Conservation (phyloP, 1,140 invertebrate genomes). For the Calephelis virginiensis region DNA sequence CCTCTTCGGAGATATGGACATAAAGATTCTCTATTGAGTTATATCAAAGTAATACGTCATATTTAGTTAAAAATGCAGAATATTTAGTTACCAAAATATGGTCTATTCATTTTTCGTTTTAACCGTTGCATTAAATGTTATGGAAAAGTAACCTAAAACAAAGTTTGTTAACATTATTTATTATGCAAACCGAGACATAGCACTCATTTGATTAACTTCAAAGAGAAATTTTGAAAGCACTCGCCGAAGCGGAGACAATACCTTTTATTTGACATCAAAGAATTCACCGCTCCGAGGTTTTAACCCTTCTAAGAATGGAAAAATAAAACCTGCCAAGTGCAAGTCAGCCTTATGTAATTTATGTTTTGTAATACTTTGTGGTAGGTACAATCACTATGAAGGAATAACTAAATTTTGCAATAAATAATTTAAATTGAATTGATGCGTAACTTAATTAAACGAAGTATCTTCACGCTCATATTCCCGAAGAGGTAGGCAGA, state of each 20-base stretch:
- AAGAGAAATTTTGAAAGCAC: conserved; percentile 70
- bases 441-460: too few species aligned
- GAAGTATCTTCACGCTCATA: too few species aligned
- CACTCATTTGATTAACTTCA: conserved; percentile 74
- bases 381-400: conserved; percentile 12
- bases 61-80: conserved; percentile 57
- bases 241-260: conserved; percentile 70
- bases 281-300: conserved; percentile 50
- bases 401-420: too few species aligned
- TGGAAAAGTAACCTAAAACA: conserved; percentile 41
- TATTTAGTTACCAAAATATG: too few species aligned
- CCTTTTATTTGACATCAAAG: conserved; percentile 74
- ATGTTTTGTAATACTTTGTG: conserved; percentile 8
- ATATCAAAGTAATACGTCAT: conserved; percentile 59
- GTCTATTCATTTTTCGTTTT: conserved; percentile 47
- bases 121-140: conserved; percentile 30
- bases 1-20: too few species aligned
- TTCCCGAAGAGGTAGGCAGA: too few species aligned
- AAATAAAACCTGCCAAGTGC: conserved; percentile 23
- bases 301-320: conserved; percentile 45
- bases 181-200: conserved; percentile 54
- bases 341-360: conserved; percentile 10
- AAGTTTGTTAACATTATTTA: conserved; percentile 64
- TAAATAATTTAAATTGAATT: too few species aligned
- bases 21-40: too few species aligned